Evolutionary conservation across 2,797 vertebrate genomes (phyloP).

Genomic region (Anguilla pacifica): DNA sequence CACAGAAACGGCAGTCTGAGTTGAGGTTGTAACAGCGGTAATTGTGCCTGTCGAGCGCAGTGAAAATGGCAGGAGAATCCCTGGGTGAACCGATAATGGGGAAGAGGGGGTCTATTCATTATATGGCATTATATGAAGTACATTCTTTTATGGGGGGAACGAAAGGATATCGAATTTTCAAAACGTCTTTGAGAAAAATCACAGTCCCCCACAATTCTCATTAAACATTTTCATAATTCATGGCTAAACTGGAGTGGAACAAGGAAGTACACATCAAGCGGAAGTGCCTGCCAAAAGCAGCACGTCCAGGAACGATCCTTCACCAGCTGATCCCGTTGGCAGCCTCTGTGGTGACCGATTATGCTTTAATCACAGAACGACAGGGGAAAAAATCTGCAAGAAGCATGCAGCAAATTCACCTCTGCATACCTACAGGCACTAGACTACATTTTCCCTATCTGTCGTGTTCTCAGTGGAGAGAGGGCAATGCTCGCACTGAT

Average conservation of each 20-base stretch:
- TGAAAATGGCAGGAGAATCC: conserved; percentile 48
- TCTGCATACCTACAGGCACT: no score
- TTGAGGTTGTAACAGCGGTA: conserved; percentile 55
- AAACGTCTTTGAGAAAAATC: conserved; percentile 47
- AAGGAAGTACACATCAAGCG: conserved; percentile 54
- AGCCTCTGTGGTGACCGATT: neutral
- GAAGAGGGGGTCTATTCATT: conserved; percentile 58
- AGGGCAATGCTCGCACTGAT: neutral
- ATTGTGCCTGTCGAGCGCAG: conserved; percentile 53
- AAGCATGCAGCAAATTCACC: neutral
- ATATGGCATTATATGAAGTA: conserved; percentile 42
- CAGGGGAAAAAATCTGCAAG: neutral
- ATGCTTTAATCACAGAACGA: neutral
- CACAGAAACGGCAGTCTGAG: conserved; percentile 38
- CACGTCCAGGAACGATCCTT: conserved; percentile 43
- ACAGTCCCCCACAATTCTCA: conserved; percentile 49
- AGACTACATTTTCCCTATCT: neutral
- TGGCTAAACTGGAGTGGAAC: conserved; percentile 57
- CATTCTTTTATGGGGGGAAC: conserved; percentile 50
- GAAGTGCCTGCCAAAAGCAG: conserved; percentile 64
- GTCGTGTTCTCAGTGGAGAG: neutral
- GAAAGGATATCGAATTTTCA: conserved; percentile 50
- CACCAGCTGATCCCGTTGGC: neutral
- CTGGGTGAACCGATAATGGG: conserved; percentile 55
- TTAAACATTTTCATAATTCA: conserved; percentile 64